phyloP scores from a whole-genome alignment of 2,888 invertebrate genomes.

The Sialis lutaria region DNA sequence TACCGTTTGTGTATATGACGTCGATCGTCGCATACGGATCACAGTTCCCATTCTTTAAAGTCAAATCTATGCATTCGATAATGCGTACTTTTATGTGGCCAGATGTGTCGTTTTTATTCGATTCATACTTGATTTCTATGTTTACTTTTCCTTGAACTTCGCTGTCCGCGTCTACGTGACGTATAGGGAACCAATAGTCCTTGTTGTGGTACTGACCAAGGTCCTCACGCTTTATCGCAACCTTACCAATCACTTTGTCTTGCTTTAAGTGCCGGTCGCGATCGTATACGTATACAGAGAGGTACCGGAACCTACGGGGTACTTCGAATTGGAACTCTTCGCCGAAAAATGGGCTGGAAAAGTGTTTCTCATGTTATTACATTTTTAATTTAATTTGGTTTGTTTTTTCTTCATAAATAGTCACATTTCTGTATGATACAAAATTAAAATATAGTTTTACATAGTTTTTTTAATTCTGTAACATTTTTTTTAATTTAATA shows the following conservation, averaged over 20 bases:
- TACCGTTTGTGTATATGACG: constrained; percentile 63
- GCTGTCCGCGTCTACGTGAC: constrained; percentile 73
- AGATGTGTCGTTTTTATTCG: constrained; percentile 25
- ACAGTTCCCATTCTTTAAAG: constrained; percentile 78
- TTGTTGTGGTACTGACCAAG: constrained; percentile 75
- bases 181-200: constrained; percentile 82
- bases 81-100: constrained; percentile 42
- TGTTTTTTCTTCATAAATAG: neutral
- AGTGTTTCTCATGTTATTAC: constrained; percentile 2
- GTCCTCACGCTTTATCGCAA: constrained; percentile 76
- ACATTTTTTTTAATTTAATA: too few species aligned
- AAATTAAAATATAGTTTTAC: too few species aligned
- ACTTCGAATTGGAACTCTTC: constrained; percentile 90
- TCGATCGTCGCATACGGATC: constrained; percentile 78
- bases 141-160: constrained; percentile 86
- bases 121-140: constrained; percentile 37
- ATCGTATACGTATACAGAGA: constrained; percentile 79
- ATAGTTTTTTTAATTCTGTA: too few species aligned
- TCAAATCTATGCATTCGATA: constrained; percentile 72
- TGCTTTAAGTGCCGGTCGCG: constrained; percentile 69
- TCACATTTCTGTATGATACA: too few species aligned
- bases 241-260: constrained; percentile 69
- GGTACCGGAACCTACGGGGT: constrained; percentile 73
- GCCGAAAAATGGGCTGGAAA: constrained; percentile 67
- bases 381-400: neutral